Conservation (phyloP, 1,140 invertebrate species). For the Drosophila burlai region DNA sequence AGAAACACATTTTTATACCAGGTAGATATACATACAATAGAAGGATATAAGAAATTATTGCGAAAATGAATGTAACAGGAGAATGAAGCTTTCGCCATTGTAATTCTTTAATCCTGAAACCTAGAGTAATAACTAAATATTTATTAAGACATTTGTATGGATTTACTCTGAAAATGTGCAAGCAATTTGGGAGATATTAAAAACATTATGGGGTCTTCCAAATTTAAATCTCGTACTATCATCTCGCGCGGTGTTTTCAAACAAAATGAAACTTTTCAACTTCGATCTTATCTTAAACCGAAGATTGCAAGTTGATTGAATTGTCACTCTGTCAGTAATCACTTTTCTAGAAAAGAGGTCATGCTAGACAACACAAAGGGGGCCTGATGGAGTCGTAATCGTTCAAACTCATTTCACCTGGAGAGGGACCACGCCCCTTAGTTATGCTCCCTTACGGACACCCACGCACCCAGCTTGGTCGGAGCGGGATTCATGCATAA, state of each 20-base stretch:
- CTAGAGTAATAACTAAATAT: background rate
- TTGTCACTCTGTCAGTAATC: background rate
- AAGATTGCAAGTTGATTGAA: conserved; percentile 11
- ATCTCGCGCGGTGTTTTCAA: background rate
- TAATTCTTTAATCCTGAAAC: background rate
- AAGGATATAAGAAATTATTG: no score
- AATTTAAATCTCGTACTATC: background rate
- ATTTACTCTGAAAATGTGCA: background rate
- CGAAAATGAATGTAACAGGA: no score
- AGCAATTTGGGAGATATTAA: background rate
- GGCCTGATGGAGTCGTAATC: conserved; percentile 29
- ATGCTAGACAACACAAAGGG: conserved; percentile 23
- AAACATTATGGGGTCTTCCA: background rate
- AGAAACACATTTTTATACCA: no score
- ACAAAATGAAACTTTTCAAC: background rate
- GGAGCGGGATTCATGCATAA: conserved; percentile 74
- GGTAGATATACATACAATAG: no score
- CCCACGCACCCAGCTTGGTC: background rate
- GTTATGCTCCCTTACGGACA: conserved; percentile 34
- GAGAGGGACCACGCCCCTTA: conserved; percentile 51
- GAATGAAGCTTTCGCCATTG: background rate
- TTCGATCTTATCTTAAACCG: background rate
- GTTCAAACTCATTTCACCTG: conserved; percentile 66
- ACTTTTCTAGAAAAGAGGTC: conserved; percentile 9
- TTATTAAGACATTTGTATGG: background rate